A percentile compares a stretch with the other conserved stretches of the same genome.
Evolutionary conservation across 2,797 vertebrate species (phyloP).

Genomic region (Sebastolobus altivelis): DNA sequence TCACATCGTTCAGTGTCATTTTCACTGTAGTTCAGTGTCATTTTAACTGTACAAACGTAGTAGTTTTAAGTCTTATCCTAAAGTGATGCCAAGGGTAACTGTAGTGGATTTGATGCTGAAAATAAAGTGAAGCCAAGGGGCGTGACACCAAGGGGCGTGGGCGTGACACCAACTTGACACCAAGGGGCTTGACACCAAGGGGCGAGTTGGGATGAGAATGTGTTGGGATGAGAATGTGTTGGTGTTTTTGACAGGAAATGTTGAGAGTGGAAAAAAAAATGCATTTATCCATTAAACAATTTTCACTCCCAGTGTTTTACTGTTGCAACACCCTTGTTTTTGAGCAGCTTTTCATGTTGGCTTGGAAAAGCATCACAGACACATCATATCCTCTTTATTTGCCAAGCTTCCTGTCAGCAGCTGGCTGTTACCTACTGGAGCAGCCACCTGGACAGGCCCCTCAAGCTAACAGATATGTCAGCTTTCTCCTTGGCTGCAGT

Average conservation of each 20-base stretch:
- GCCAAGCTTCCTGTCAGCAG: constrained; percentile 70
- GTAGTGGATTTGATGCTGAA: too few species aligned
- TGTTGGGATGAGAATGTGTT: background rate
- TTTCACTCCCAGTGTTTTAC: constrained; percentile 7
- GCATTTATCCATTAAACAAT: constrained; percentile 5
- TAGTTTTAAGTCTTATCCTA: too few species aligned
- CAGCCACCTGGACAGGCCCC: constrained; percentile 73
- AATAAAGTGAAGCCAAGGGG: too few species aligned
- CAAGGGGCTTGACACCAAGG: too few species aligned
- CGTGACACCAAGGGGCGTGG: too few species aligned
- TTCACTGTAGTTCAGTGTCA: too few species aligned
- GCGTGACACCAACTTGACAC: too few species aligned
- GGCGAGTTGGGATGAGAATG: too few species aligned
- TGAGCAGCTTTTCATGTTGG: constrained; percentile 30
- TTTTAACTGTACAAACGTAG: too few species aligned
- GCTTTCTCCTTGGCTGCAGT: constrained; percentile 76
- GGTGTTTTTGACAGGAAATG: background rate
- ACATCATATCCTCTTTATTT: constrained; percentile 61
- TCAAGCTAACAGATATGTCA: constrained; percentile 81
- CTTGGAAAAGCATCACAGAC: constrained; percentile 59
- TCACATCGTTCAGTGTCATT: too few species aligned
- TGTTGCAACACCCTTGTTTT: constrained; percentile 2
- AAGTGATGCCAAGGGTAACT: too few species aligned
- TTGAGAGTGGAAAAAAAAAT: background rate
- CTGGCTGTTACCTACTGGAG: constrained; percentile 73